Evolutionary conservation across 1,140 invertebrate genomes (phyloP), one percentile per base, ranked within the genome.

Genomic region (Trichomalopsis sarcophagae): DNA sequence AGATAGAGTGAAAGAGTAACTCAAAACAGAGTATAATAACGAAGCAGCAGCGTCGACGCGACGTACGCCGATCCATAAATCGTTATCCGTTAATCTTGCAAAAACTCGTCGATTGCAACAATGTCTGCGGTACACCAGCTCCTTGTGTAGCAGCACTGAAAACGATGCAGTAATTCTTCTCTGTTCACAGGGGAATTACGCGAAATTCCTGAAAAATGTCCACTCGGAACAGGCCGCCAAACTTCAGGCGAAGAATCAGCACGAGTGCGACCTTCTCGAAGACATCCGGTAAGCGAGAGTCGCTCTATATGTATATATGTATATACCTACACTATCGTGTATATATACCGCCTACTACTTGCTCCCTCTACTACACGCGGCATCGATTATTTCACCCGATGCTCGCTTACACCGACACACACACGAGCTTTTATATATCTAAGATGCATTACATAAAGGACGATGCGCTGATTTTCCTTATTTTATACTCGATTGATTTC

Each of bases 221-320:
- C 98, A 99, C 91, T 95, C 96, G 80, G 98, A 99, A 93, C 98
- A 99, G 93, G 95, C 98, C 77, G 95, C 97, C 9, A 98, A 98
- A 93, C 94, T 99, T 87, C 96, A 98, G 91, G 94, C 97, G 40
- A 99, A 99, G 93, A 98, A 99, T 92, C 98, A 99, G 92, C 98
- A 99, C 94, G 98, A 99, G 91, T 98, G 97, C 93, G 98, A 99
- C 91, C 94, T 99, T 84, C 93, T 99, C 74, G 98, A 99, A 94
- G 98, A 99, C 91, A 96, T 99, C 77, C 96, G 97, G 94, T 93
- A 87, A 92, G 91, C 66, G 36, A 62, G 36, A 62, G 30, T 50
- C 55, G 55, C 6, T n/a, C 55, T 62, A 62, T 5, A 62, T 62
- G 4, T 62, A 50, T 50, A 17, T 50, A 14, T 62, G 4, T 21